Evolutionary conservation across 1,140 invertebrate genomes (phyloP), one percentile per base, ranked within the genome.

Genomic region (Calliopsis andreniformis): DNA sequence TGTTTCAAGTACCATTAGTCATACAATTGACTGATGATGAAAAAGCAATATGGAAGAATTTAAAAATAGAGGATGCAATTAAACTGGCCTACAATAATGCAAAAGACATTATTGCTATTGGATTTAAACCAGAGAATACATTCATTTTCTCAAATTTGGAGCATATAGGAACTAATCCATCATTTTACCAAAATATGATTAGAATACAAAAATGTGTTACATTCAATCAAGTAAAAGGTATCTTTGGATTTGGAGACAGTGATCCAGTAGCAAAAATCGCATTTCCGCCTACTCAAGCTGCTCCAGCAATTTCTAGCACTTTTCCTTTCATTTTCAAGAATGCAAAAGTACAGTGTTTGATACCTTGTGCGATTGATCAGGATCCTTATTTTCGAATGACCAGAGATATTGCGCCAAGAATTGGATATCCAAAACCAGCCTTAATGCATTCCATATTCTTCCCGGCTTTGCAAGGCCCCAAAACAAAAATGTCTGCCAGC

Each of bases 371-470:
- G 35, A 99, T 99, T 86, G 99, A 99, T 94, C 99, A 99, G 94
- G 99, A 99, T 93, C 99, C 99, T 0, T 99, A 99, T 91, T 99
- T 99, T 91, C 94, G 99, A 69, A 99, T 99, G 98, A 98, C 98
- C 0, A 94, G 99, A 73, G 99, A 99, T 92, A 98, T 99, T 23
- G 97, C 98, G 0, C 98, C 98, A 0, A 95, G 95, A 70, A 92
- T 99, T 16, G 96, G 96, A 25, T 95, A 94, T 87, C 95, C 94
- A 0, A 99, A 99, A 90, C 99, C 99, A n/a, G 96, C 98, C 0
- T 90, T 99, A 0, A 89, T 99, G 0, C 98, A 99, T 92, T 98
- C 98, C 0, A 94, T 94, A 39, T 99, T 99, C 92, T 97, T 99
- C 84, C 99, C 99, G 0, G 97, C 99, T 1, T 89, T 99, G 25